These are phyloP conservation scores for Drosophila nr. medialis DNA, from an alignment of 2,888 invertebrate genomes.

Conservation along the genomic window DNA sequence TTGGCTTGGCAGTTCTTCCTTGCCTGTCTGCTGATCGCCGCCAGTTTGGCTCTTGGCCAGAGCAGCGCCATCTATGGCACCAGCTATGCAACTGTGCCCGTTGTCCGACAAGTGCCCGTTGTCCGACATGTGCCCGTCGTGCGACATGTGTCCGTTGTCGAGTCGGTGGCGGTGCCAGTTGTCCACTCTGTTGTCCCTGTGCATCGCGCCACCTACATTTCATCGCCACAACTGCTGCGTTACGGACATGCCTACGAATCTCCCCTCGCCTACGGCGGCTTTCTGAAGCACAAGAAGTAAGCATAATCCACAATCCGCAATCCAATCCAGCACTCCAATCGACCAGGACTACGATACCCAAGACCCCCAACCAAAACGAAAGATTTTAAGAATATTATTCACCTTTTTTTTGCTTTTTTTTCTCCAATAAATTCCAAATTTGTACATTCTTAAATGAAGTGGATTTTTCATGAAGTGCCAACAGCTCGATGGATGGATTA, in stretches of 20 bases:
- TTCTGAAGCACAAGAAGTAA: conserved; percentile 62
- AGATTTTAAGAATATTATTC: conserved; percentile 9
- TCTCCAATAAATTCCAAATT: conserved; percentile 30
- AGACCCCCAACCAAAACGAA: background rate
- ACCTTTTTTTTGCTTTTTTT: conserved; percentile 27
- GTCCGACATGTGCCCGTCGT: conserved; percentile 45
- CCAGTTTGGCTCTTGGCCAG: conserved; percentile 66
- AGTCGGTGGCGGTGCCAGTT: conserved; percentile 48
- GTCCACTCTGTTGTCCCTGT: conserved; percentile 48
- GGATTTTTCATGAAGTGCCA: background rate
- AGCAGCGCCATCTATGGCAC: conserved; percentile 64
- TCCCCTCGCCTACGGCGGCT: conserved; percentile 66
- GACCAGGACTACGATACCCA: background rate
- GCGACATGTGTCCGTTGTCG: conserved; percentile 49
- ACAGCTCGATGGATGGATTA: background rate
- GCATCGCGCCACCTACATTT: conserved; percentile 44
- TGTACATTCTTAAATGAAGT: conserved; percentile 20
- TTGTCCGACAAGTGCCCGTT: conserved; percentile 49
- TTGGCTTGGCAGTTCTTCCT: conserved; percentile 60
- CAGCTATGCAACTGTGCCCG: conserved; percentile 47
- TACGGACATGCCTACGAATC: conserved; percentile 59
- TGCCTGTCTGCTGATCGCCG: conserved; percentile 59
- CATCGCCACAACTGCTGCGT: conserved; percentile 41
- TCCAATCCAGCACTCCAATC: background rate
- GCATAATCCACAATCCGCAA: background rate